Conservation (phyloP, 2,888 invertebrate genomes). For the Volucella inflata region DNA sequence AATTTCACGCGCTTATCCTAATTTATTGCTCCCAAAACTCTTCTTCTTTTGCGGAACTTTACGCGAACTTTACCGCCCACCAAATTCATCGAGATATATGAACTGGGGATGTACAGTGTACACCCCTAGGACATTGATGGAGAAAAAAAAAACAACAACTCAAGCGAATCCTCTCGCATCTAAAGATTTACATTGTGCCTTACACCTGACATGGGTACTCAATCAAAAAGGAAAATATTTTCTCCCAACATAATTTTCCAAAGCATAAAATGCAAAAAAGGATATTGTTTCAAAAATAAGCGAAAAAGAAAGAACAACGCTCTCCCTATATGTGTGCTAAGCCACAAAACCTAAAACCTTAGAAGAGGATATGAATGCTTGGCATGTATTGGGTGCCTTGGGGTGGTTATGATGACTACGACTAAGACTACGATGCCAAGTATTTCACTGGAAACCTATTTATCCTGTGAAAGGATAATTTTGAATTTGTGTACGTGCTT, state of each 20-base stretch:
- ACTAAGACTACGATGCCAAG: too few relatives aligned
- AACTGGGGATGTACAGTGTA: conserved; percentile 23
- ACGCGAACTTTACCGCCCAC: conserved; percentile 10
- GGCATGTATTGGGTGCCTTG: conserved; percentile 9
- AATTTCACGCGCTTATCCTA: conserved; percentile 68
- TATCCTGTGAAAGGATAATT: conserved; percentile 35
- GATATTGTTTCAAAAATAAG: conserved; percentile 35
- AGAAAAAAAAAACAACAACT: conserved; percentile 9
- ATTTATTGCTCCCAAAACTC: conserved; percentile 64
- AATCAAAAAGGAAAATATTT: conserved; percentile 61
- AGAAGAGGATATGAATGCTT: conserved; percentile 16
- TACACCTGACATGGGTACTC: conserved; percentile 68
- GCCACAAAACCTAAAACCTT: conserved; percentile 2
- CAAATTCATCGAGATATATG: conserved; percentile 54
- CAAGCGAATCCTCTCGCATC: conserved; percentile 28
- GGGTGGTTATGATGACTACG: neutral
- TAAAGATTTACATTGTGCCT: conserved; percentile 55
- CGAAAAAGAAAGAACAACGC: conserved; percentile 1
- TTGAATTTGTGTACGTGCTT: conserved; percentile 42
- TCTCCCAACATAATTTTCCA: conserved; percentile 30
- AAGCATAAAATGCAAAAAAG: conserved; percentile 29
- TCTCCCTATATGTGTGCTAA: neutral
- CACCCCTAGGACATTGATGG: conserved; percentile 41
- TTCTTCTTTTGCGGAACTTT: conserved; percentile 15
- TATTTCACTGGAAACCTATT: conserved; percentile 20